Conservation (phyloP, 2,888 invertebrate species). For the Noctua fimbriata region DNA sequence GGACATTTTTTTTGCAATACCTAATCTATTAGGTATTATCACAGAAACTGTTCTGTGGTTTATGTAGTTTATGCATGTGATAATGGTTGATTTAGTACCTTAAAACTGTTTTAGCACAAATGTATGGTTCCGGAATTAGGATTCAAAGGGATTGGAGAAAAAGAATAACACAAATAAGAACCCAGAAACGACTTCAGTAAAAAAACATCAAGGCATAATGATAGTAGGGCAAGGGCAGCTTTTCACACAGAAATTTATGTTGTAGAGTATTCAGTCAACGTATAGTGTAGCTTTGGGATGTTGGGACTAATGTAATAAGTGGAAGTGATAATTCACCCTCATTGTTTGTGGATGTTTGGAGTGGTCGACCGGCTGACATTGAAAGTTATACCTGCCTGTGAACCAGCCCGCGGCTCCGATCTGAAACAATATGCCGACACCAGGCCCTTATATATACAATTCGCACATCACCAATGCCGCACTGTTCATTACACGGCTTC, state of each 20-base stretch:
- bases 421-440: slow-evolving; percentile 92
- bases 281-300: slow-evolving; percentile 56
- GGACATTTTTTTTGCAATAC: background rate
- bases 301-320: slow-evolving; percentile 69
- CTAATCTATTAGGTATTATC: background rate
- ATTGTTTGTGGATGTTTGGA: slow-evolving; percentile 97
- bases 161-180: slow-evolving; percentile 22
- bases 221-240: slow-evolving; percentile 24
- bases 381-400: slow-evolving; percentile 98
- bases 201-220: slow-evolving; percentile 27
- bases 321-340: slow-evolving; percentile 93
- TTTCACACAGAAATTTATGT: slow-evolving; percentile 36
- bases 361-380: slow-evolving; percentile 99
- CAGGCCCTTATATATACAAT: slow-evolving; percentile 78
- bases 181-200: slow-evolving; percentile 27
- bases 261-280: slow-evolving; percentile 49
- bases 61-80: slow-evolving; percentile 12
- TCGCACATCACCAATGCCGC: slow-evolving; percentile 63
- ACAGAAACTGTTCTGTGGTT: slow-evolving; percentile 16
- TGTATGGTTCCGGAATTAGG: slow-evolving; percentile 23
- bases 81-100: slow-evolving; percentile 16
- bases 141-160: slow-evolving; percentile 33
- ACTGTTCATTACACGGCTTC: slow-evolving; percentile 48
- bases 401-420: slow-evolving; percentile 98
- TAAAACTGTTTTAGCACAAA: slow-evolving; percentile 38